phyloP scores from a whole-genome alignment of 35 echinoderm and acorn worm species.

The Antedon bifida region DNA sequence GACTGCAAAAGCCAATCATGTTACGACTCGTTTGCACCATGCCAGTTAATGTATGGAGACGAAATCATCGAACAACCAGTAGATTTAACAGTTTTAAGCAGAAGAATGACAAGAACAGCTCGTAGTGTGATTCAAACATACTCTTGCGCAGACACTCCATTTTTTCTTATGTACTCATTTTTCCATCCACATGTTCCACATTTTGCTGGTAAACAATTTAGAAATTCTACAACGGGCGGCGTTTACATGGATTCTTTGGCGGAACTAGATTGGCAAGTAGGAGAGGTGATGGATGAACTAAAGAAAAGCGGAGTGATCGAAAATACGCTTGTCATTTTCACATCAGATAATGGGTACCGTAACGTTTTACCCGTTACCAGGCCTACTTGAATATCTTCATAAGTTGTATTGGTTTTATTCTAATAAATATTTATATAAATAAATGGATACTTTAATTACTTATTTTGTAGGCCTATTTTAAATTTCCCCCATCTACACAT shows the following conservation, averaged over 20 bases:
- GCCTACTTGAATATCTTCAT: no score
- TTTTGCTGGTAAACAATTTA: background rate
- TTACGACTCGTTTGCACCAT: background rate
- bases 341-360: slow-evolving; percentile 17
- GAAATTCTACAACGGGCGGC: background rate
- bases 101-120: background rate
- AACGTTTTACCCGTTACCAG: no score
- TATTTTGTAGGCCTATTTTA: no score
- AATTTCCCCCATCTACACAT: no score
- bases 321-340: background rate
- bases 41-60: background rate
- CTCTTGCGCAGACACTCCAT: background rate
- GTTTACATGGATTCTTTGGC: background rate
- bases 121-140: background rate
- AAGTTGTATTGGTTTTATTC: no score
- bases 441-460: no score
- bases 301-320: background rate
- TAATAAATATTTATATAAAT: no score
- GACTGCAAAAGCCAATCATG: background rate
- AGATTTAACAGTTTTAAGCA: background rate
- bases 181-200: background rate
- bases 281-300: slow-evolving; percentile 3
- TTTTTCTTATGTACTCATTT: slow-evolving; percentile 7
- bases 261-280: slow-evolving; percentile 9
- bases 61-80: slow-evolving; percentile 8